Base-by-base conservation (phyloP, 2,888 invertebrate genomes). In the Lagria hirta region DNA sequence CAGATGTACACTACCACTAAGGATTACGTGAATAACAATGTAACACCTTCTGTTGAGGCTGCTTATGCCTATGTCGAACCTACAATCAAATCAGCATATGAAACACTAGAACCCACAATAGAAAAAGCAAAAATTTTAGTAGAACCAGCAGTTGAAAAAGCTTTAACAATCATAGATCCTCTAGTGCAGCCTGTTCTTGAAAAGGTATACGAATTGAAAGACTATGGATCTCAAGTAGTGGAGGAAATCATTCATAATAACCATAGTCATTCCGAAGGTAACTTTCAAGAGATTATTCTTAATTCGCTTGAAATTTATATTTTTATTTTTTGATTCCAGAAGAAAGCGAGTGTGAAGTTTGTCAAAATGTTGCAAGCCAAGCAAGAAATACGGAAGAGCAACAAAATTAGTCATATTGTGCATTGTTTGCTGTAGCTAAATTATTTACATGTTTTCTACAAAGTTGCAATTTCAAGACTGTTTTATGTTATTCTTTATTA, bases 1-100 rank as follows among this genome's bases (percentile, higher is more conserved):
- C 70, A 73, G 73, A 68, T 74, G 47, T 70, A 70, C 57, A 62
- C 57, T 45, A 67, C 58, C 34, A 73, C 73, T 14, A 73, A 71
- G 51, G 68, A 65, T 17, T 71, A 68, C 52, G 68, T 72, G 3
- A 55, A 56, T 30, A 62, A 60, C 26, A 63, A 62, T 4, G 66
- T 70, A 2, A 56, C 55, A 15, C 67, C 61, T 3, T 60, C 55
- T 6, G 58, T 68, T 3, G 55, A 57, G 28, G 22, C 48, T 4
- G 60, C 60, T 10, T 52, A 52, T 17, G 11, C 49, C 2, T 55
- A 51, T 26, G 59, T 63, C 3, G 65, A 67, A 37, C 66, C 70
- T 6, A 62, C 65, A n/a, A 54, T 68, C 1, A 58, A 67, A 33
- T 51, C 57, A 0, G 68, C 65, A 10, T 61, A 54, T 29, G 47